Evolutionary conservation across 2,113 vertebrate genomes (phyloP).

Genomic region (Cygnus buccinator): DNA sequence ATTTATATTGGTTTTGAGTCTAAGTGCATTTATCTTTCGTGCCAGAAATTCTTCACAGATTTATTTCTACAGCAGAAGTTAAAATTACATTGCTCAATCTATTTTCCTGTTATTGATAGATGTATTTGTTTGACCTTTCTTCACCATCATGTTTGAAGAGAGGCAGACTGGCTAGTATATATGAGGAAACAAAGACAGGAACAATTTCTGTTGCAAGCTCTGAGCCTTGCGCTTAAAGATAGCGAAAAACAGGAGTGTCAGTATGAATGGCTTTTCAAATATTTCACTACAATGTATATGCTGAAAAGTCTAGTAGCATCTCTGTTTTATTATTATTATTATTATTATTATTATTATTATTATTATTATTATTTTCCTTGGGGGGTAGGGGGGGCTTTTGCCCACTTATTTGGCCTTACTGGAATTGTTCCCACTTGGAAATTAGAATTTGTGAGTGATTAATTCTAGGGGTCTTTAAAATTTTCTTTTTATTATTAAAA

Average conservation of each 20-base stretch:
- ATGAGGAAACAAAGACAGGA: constrained; percentile 17
- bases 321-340: constrained; percentile 7
- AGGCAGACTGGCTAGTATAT: background rate
- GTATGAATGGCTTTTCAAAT: constrained; percentile 39
- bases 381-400: background rate
- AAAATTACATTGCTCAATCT: background rate
- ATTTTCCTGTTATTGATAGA: constrained; percentile 44
- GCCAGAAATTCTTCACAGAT: background rate
- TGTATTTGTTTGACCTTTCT: constrained; percentile 60
- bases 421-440: background rate
- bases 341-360: background rate
- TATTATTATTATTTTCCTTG: background rate
- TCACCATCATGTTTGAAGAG: background rate
- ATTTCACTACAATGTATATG: background rate
- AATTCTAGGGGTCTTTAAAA: background rate
- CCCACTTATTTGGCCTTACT: background rate
- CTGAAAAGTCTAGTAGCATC: background rate
- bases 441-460: background rate
- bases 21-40: constrained; percentile 8
- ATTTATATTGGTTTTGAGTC: background rate
- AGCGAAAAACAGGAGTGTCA: constrained; percentile 29
- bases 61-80: constrained; percentile 1
- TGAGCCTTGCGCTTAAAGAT: constrained; percentile 41
- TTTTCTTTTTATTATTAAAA: background rate
- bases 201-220: constrained; percentile 18